These are phyloP conservation scores for Brenthis hecate DNA, from an alignment of 2,888 invertebrate genomes.

Conservation along the genomic window DNA sequence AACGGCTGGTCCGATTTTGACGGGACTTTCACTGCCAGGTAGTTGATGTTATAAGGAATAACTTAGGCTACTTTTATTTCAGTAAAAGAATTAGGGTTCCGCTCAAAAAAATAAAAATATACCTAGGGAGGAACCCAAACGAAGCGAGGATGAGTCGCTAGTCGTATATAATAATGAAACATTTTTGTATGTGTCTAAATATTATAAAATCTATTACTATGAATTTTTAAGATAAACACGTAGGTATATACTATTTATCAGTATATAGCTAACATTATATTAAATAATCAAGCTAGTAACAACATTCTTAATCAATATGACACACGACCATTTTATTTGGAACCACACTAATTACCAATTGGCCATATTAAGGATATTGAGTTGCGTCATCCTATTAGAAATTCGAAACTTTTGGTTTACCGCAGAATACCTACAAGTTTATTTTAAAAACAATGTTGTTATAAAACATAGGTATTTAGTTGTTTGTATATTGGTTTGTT, in stretches of 20 bases:
- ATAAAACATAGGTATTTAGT: too few relatives aligned
- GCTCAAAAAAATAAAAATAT: too few relatives aligned
- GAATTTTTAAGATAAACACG: background rate
- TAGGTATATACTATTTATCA: background rate
- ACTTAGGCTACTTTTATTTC: too few relatives aligned
- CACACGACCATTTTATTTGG: slow-evolving; percentile 5
- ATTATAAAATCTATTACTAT: background rate
- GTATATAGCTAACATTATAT: background rate
- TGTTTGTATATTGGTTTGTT: too few relatives aligned
- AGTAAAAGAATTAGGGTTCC: too few relatives aligned
- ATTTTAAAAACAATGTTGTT: background rate
- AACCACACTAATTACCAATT: slow-evolving; percentile 15
- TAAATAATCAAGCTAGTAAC: background rate
- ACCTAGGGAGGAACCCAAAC: too few relatives aligned
- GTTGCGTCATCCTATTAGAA: slow-evolving; percentile 22
- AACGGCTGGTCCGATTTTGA: too few relatives aligned
- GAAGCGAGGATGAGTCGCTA: too few relatives aligned
- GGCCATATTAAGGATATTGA: slow-evolving; percentile 9
- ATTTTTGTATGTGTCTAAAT: too few relatives aligned
- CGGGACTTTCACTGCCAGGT: too few relatives aligned
- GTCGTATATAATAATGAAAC: too few relatives aligned
- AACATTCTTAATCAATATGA: slow-evolving; percentile 10
- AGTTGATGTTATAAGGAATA: too few relatives aligned
- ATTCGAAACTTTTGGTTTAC: slow-evolving; percentile 23
- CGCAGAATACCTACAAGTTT: slow-evolving; percentile 21